phyloP scores from a whole-genome alignment of 2,888 invertebrate species.

The Hesperia comma region DNA sequence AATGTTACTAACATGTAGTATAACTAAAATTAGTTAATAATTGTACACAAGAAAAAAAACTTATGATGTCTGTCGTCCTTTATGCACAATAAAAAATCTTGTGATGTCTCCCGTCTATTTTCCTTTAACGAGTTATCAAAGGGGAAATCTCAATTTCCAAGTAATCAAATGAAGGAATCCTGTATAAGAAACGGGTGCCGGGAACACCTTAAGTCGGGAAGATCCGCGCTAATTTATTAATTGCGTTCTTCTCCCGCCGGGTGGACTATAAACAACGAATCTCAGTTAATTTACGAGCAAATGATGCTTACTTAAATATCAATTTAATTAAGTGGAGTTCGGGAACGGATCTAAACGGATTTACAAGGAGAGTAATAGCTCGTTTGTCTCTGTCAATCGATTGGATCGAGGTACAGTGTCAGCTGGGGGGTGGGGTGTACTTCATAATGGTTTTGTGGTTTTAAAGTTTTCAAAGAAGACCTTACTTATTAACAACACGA shows the following conservation, averaged over 20 bases:
- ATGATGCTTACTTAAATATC: slow-evolving; percentile 84
- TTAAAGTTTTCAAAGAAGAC: not conserved
- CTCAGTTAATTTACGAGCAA: slow-evolving; percentile 82
- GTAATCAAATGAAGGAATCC: slow-evolving; percentile 79
- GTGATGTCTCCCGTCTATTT: not conserved
- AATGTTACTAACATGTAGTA: too few species aligned
- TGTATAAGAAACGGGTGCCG: slow-evolving; percentile 55
- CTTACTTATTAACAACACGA: too few species aligned
- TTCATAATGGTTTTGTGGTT: not conserved
- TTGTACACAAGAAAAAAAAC: too few species aligned
- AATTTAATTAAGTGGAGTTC: slow-evolving; percentile 83
- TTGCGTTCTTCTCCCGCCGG: slow-evolving; percentile 71
- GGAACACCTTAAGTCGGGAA: slow-evolving; percentile 74
- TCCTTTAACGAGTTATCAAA: slow-evolving; percentile 40
- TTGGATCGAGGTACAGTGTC: slow-evolving; percentile 46
- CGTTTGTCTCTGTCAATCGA: slow-evolving; percentile 74
- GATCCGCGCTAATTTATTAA: slow-evolving; percentile 82
- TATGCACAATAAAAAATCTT: too few species aligned
- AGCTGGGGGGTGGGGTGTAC: slow-evolving; percentile 15
- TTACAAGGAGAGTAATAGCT: slow-evolving; percentile 57
- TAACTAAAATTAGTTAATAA: too few species aligned
- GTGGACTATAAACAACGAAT: slow-evolving; percentile 78
- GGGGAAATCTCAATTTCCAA: slow-evolving; percentile 46
- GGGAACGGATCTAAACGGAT: slow-evolving; percentile 68
- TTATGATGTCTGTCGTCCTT: too few species aligned